Evolutionary conservation across 2,888 invertebrate genomes (phyloP).

Genomic region (Blomia tropicalis): DNA sequence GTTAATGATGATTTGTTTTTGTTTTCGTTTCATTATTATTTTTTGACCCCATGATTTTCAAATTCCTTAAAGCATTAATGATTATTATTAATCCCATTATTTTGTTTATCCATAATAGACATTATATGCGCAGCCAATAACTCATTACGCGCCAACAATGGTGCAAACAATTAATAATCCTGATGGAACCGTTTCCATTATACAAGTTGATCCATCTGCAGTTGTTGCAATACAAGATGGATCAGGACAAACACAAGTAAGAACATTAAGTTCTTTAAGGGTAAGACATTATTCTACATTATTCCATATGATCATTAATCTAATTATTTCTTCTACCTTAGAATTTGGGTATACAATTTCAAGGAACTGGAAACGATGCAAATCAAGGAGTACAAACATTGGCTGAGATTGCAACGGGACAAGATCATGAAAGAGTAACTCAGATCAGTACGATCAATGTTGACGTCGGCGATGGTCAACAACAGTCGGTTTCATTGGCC

Average conservation of each 20-base stretch:
- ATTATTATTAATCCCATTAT: background rate
- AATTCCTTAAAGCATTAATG: background rate
- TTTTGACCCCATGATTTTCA: conserved; percentile 11
- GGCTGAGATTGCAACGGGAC: conserved; percentile 44
- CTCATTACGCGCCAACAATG: conserved; percentile 61
- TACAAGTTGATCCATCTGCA: conserved; percentile 74
- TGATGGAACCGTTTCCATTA: conserved; percentile 86
- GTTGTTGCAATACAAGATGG: conserved; percentile 89
- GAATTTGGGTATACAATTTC: no score
- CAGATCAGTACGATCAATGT: conserved; percentile 49
- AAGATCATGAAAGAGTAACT: conserved; percentile 31
- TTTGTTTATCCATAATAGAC: conserved; percentile 25
- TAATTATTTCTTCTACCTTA: no score
- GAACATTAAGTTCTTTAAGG: conserved; percentile 46
- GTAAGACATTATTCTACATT: conserved; percentile 20
- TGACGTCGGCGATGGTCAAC: conserved; percentile 49
- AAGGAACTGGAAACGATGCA: conserved; percentile 32
- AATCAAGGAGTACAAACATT: conserved; percentile 36
- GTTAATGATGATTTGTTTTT: conserved; percentile 8
- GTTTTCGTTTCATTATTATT: conserved; percentile 22
- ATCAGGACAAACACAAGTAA: conserved; percentile 83
- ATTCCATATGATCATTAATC: no score
- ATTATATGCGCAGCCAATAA: conserved; percentile 29
- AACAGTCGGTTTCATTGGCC: conserved; percentile 48
- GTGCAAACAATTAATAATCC: conserved; percentile 90